Evolutionary conservation across 2,113 vertebrate species (phyloP).

Genomic region (Tympanuchus pallidicinctus): DNA sequence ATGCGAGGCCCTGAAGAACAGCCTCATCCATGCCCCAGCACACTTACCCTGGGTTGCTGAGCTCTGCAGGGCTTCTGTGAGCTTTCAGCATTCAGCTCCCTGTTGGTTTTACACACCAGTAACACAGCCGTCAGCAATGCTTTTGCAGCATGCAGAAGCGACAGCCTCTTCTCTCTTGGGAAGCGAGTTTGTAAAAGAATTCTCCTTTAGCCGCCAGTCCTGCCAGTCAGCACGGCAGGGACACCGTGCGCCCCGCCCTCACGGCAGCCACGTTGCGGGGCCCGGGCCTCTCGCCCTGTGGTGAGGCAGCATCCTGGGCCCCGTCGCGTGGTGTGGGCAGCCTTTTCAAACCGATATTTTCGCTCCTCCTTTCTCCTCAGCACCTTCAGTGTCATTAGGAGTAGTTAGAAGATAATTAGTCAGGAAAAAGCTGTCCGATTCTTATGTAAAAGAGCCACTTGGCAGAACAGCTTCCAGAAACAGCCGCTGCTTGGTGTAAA

Average conservation of each 20-base stretch:
- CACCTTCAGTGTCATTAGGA: neutral
- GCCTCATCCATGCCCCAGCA: neutral
- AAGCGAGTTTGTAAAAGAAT: neutral
- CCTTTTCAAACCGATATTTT: neutral
- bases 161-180: neutral
- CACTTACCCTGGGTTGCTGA: neutral
- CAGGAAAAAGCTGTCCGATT: neutral
- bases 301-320: neutral
- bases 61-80: neutral
- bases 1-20: neutral
- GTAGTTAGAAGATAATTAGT: neutral
- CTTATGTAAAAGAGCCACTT: neutral
- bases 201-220: neutral
- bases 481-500: neutral
- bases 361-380: neutral
- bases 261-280: fast-evolving
- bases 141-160: fast-evolving
- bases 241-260: fast-evolving
- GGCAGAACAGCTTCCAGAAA: neutral
- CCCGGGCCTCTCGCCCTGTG: fast-evolving
- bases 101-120: fast-evolving
- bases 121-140: neutral
- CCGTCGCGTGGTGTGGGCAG: neutral
- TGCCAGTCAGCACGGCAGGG: neutral
- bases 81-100: neutral